Percentiles rank a stretch among this genome's conserved stretches.
Conservation (phyloP, 2,888 invertebrate species). For the Caradrina clavipalpis region DNA sequence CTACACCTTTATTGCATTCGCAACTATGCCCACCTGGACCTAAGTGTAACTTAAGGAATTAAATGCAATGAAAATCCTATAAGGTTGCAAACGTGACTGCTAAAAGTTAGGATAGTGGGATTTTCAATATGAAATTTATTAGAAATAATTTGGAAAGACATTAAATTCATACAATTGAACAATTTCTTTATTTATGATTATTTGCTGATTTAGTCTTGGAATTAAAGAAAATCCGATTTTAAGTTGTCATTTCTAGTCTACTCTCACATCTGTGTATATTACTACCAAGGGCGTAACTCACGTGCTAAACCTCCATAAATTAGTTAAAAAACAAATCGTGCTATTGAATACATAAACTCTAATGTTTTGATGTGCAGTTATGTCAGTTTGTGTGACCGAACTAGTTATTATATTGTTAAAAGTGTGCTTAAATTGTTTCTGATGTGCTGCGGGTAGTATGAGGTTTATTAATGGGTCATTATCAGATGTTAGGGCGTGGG, state of each 20-base stretch:
- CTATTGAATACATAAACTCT: conserved; percentile 83
- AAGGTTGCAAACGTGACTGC: too few species aligned
- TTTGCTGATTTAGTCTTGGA: too few species aligned
- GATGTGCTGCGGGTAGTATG: conserved; percentile 77
- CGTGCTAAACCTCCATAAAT: conserved; percentile 86
- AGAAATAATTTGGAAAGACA: too few species aligned
- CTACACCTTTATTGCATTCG: too few species aligned
- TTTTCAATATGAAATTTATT: too few species aligned
- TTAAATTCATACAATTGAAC: too few species aligned
- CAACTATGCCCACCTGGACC: too few species aligned
- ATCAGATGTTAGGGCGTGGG: conserved; percentile 47
- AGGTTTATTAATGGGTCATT: conserved; percentile 61
- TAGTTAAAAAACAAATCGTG: conserved; percentile 89
- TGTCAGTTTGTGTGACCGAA: conserved; percentile 69
- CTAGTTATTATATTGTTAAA: conserved; percentile 79
- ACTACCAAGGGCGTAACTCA: conserved; percentile 78
- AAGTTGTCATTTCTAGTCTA: conserved; percentile 31
- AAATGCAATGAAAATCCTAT: too few species aligned
- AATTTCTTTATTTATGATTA: too few species aligned
- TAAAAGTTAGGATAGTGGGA: too few species aligned
- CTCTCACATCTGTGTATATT: conserved; percentile 35
- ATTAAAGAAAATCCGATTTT: neutral
- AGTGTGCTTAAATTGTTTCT: conserved; percentile 78
- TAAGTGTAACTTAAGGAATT: too few species aligned
- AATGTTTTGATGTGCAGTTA: conserved; percentile 82